These are phyloP conservation scores for Trypoxylon attenuatum DNA, from an alignment of 2,888 invertebrate genomes.

Conservation along the genomic window DNA sequence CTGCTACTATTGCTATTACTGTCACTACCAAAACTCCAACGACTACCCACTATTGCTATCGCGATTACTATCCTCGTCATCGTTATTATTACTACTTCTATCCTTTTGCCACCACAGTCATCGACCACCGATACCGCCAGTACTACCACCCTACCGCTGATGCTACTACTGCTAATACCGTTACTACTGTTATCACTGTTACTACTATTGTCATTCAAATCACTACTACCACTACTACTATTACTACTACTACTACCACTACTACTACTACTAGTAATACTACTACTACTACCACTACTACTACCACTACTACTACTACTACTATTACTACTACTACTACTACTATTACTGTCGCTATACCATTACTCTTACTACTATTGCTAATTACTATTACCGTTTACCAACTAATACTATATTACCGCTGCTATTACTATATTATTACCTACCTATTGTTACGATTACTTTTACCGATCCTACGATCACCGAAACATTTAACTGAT, in stretches of 20 bases:
- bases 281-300: conserved; percentile 26
- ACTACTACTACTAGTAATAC: conserved; percentile 20
- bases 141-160: too few relatives aligned
- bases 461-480: conserved; percentile 34
- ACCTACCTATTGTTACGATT: conserved; percentile 32
- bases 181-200: conserved; percentile 9
- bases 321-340: conserved; percentile 36
- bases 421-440: conserved; percentile 23
- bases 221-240: conserved; percentile 8
- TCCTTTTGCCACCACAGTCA: background rate
- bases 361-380: conserved; percentile 21
- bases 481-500: conserved; percentile 31
- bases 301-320: conserved; percentile 29
- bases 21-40: background rate
- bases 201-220: conserved; percentile 5
- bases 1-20: background rate
- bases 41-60: conserved; percentile 10
- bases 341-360: conserved; percentile 22
- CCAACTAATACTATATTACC: conserved; percentile 12
- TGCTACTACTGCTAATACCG: too few relatives aligned
- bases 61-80: conserved; percentile 12
- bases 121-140: background rate
- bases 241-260: conserved; percentile 15
- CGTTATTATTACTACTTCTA: background rate
- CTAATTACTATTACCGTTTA: conserved; percentile 22